Evolutionary conservation across 2,113 vertebrate species (phyloP).

Genomic region (Corydoras sp.): DNA sequence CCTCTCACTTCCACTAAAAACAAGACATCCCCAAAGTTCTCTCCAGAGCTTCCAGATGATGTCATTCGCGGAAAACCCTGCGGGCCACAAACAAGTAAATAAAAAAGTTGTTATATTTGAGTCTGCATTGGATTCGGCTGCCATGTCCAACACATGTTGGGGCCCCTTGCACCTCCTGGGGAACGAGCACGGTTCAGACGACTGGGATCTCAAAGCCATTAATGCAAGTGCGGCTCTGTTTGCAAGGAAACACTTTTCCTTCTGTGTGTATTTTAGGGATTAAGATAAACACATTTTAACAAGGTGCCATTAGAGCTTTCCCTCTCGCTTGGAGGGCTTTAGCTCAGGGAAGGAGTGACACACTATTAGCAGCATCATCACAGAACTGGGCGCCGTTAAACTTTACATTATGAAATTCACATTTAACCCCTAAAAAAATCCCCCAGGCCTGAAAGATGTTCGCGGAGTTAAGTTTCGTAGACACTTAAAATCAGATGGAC

Average conservation of each 20-base stretch:
- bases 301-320: slow-evolving; percentile 66
- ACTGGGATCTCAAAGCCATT: slow-evolving; percentile 37
- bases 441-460: no score
- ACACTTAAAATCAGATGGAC: no score
- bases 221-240: slow-evolving; percentile 36
- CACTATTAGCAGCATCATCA: slow-evolving; percentile 14
- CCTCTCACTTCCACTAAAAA: slow-evolving; percentile 69
- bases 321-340: slow-evolving; percentile 45
- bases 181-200: background rate
- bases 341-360: slow-evolving; percentile 16
- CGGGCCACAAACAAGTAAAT: background rate
- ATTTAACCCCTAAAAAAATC: no score
- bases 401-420: no score
- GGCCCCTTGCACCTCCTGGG: background rate
- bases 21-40: slow-evolving; percentile 59
- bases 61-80: slow-evolving; percentile 39
- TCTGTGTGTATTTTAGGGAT: slow-evolving; percentile 68
- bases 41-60: slow-evolving; percentile 53
- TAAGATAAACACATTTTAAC: slow-evolving; percentile 70
- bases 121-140: background rate
- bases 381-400: background rate
- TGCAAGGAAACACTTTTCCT: slow-evolving; percentile 71
- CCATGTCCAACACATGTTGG: background rate
- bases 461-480: no score
- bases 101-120: background rate